Conservation (phyloP, 2,888 invertebrate genomes). For the Drosophila macrothrix region DNA sequence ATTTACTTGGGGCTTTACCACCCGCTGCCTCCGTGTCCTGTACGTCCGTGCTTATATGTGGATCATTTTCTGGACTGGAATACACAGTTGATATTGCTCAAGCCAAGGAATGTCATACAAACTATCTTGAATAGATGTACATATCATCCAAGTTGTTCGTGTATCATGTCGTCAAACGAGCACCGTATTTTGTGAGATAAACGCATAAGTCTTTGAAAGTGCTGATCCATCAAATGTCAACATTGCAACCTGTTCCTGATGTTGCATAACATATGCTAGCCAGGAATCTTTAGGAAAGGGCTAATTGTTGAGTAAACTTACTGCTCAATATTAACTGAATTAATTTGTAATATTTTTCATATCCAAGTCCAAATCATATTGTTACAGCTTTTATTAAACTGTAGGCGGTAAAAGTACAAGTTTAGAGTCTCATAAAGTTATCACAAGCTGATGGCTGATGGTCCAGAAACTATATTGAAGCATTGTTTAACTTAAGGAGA, state of each 20-base stretch:
- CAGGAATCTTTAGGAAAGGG: neutral
- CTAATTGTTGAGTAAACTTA: too few species aligned
- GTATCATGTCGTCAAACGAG: neutral
- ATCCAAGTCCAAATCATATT: neutral
- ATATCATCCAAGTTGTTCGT: neutral
- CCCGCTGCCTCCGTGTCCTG: neutral
- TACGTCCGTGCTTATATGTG: slow-evolving; percentile 4
- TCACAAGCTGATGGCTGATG: neutral
- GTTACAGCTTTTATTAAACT: neutral
- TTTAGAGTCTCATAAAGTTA: neutral
- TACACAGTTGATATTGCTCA: slow-evolving; percentile 1
- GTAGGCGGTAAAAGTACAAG: neutral
- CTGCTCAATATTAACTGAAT: neutral
- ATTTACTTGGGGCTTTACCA: slow-evolving; percentile 42
- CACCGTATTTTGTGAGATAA: neutral
- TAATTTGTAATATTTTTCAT: neutral
- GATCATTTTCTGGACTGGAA: slow-evolving; percentile 15
- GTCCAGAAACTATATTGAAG: slow-evolving; percentile 1
- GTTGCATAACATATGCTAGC: neutral
- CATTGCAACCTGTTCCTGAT: neutral
- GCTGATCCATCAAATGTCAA: neutral
- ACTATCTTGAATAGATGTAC: neutral
- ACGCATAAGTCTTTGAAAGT: neutral
- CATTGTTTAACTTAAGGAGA: neutral
- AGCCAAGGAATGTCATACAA: neutral